Conservation (phyloP, 2,888 invertebrate species). For the Smittia sp. region DNA sequence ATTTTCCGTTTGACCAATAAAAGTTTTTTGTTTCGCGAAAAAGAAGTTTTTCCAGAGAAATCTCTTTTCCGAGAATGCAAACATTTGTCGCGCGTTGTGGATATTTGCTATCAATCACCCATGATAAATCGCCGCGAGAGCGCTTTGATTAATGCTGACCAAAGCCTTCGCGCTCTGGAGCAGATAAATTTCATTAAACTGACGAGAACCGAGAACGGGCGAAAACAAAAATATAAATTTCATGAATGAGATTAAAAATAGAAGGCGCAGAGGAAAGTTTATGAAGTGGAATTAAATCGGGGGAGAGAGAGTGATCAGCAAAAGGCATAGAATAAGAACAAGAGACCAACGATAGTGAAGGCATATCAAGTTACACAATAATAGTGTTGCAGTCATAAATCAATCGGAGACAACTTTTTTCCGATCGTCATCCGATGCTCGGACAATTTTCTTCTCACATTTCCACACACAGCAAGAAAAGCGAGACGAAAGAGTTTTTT, state of each 20-base stretch:
- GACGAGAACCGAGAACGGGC: background rate
- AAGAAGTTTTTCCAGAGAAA: background rate
- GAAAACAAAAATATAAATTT: background rate
- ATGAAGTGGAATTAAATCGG: no score
- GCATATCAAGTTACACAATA: slow-evolving; percentile 4
- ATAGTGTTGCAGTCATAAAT: slow-evolving; percentile 19
- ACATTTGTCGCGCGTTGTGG: background rate
- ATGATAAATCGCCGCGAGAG: background rate
- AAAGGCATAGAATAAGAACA: no score
- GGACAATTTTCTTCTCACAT: slow-evolving; percentile 15
- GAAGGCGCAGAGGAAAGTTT: no score
- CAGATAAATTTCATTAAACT: background rate
- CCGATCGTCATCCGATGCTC: background rate
- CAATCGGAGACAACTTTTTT: slow-evolving; percentile 19
- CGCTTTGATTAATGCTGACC: slow-evolving; percentile 13
- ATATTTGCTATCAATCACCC: background rate
- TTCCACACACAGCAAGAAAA: background rate
- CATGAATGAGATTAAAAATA: slow-evolving; percentile 23
- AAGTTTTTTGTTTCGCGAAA: background rate
- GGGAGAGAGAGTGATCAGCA: no score
- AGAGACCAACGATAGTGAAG: background rate
- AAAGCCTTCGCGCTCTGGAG: background rate
- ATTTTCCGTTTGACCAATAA: slow-evolving; percentile 4
- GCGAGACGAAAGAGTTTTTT: background rate
- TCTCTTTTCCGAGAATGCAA: no score